These are phyloP conservation scores for Limenitis camilla DNA, from an alignment of 2,888 invertebrate species.

Conservation along the genomic window DNA sequence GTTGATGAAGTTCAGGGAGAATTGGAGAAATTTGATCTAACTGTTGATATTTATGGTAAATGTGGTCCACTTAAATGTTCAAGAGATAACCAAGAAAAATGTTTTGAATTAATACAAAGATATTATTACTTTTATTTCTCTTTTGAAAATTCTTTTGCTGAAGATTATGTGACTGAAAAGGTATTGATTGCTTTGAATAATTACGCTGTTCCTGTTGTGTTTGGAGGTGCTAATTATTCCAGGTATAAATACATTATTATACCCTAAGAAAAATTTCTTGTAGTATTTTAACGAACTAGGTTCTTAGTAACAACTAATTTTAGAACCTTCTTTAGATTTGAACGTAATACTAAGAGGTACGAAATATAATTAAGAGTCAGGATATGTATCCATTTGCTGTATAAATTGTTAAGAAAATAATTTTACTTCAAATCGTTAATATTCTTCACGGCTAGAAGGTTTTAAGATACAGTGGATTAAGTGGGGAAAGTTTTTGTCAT, in stretches of 20 bases:
- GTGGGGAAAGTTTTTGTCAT: no score
- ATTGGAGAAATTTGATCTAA: slow-evolving; percentile 34
- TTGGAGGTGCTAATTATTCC: slow-evolving; percentile 51
- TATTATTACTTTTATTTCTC: slow-evolving; percentile 52
- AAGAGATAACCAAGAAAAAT: slow-evolving; percentile 30
- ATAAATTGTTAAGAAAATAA: no score
- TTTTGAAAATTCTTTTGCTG: slow-evolving; percentile 50
- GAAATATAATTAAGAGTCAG: no score
- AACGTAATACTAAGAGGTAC: no score
- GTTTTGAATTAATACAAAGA: slow-evolving; percentile 34
- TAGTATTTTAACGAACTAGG: no score
- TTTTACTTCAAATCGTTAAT: no score
- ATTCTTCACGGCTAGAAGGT: no score
- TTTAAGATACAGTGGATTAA: no score
- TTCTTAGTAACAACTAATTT: no score
- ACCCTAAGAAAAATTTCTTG: no score
- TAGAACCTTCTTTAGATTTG: no score
- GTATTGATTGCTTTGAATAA: slow-evolving; percentile 40
- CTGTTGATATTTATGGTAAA: slow-evolving; percentile 40
- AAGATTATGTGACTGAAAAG: slow-evolving; percentile 54
- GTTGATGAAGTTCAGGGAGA: slow-evolving; percentile 30
- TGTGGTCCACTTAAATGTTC: slow-evolving; percentile 33
- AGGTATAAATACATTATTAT: slow-evolving; percentile 33
- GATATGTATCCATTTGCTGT: no score
- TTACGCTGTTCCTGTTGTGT: slow-evolving; percentile 48